phyloP scores from a whole-genome alignment of 2,113 vertebrate genomes.

The Pimephales promelas region DNA sequence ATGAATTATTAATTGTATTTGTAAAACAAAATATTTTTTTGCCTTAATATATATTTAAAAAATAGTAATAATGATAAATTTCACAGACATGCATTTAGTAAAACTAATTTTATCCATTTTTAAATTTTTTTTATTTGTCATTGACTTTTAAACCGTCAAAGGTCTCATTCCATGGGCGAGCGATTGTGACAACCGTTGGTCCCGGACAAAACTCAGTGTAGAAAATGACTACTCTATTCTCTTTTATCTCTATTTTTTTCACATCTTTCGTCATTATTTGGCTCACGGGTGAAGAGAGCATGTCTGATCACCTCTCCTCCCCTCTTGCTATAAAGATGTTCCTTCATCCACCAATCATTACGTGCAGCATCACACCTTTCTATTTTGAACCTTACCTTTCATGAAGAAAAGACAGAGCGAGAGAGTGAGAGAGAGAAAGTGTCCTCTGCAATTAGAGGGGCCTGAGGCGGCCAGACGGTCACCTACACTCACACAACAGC shows the following conservation, averaged over 20 bases:
- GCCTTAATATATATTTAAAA: no score
- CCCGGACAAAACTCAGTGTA: not conserved
- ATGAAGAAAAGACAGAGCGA: constrained; percentile 7
- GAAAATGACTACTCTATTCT: not conserved
- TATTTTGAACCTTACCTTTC: constrained; percentile 5
- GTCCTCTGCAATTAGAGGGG: constrained; percentile 38
- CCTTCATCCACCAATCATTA: constrained; percentile 6
- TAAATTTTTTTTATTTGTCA: not conserved
- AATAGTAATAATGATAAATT: no score
- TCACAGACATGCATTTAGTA: not conserved
- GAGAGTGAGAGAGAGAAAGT: not conserved
- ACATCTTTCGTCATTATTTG: not conserved
- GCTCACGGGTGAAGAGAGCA: not conserved
- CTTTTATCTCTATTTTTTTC: not conserved
- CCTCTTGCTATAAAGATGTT: not conserved
- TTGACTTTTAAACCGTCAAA: not conserved
- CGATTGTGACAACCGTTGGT: not conserved
- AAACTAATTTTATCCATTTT: not conserved
- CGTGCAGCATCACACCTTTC: not conserved
- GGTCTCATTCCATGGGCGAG: not conserved
- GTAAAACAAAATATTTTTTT: not conserved
- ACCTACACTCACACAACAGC: constrained; percentile 31
- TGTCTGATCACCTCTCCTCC: constrained; percentile 16
- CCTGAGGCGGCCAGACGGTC: not conserved
- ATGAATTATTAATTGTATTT: not conserved